Base-by-base conservation (phyloP, 2,113 vertebrate species). In the Cavia aperea region DNA sequence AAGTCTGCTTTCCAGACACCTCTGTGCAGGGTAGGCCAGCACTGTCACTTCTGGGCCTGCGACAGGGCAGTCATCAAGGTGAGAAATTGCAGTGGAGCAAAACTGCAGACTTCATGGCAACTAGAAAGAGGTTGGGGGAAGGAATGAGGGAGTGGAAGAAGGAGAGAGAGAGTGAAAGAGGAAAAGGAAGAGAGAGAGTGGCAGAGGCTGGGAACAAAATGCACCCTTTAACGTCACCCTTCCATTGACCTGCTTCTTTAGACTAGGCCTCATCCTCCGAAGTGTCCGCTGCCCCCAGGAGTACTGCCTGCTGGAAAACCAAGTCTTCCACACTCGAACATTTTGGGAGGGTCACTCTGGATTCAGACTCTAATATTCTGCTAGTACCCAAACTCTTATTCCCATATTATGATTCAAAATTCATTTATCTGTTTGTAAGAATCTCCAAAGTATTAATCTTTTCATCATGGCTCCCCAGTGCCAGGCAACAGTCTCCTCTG, bases 151-250 rank as follows among this genome's bases (percentile, higher is more conserved):
- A 70, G 10, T 0, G n/a, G 12, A 23, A 73, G n/a, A 23, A 9
- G 10, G 4, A 39, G 0, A 23, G 8, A 5, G 10, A 23, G 23
- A 39, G 4, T 16, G 21, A 39, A 8, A 23, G 10, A 5, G 24
- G 13, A 43, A 19, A 5, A 29, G 23, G 19, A 36, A 7, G 7
- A 21, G 31, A 72, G 15, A 46, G 39, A 39, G 39, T 39, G 39
- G 39, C 39, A 39, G 39, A 39, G 39, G 39, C 39, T 39, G 39
- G 39, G 39, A 39, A 39, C 39, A 39, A 39, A 39, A 39, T 75
- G 26, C 11, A 15, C 12, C 24, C 43, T 75, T 46, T 1, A 73
- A 73, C 23, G 23, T 24, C 11, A 46, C 9, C 43, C 19, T 73
- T n/a, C 70, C n/a, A 11, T 26, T 29, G 39, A 46, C 12, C 72